phyloP scores from a whole-genome alignment of 2,113 vertebrate genomes.

The Sylvia atricapilla region DNA sequence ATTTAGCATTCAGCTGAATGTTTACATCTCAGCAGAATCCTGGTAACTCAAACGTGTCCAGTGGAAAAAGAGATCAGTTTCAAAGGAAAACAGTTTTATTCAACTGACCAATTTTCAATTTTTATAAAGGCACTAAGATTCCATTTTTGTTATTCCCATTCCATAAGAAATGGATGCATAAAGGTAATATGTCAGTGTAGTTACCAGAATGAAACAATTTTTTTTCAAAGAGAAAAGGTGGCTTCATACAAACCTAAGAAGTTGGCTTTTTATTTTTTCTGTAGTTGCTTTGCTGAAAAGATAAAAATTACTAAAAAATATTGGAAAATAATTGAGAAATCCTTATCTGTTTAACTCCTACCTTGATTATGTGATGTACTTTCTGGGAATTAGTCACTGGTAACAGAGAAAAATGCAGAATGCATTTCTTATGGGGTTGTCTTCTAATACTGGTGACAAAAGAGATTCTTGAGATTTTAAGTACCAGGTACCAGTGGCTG shows the following conservation, averaged over 20 bases:
- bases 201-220: neutral
- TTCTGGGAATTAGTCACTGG: neutral
- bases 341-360: neutral
- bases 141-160: neutral
- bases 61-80: neutral
- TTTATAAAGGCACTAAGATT: neutral
- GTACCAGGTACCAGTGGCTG: neutral
- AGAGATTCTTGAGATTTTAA: neutral
- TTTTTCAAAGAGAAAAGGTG: neutral
- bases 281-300: neutral
- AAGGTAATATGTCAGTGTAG: neutral
- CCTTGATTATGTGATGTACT: neutral
- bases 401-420: neutral
- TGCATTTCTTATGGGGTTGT: neutral
- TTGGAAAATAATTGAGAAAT: neutral
- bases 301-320: neutral
- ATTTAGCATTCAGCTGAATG: neutral
- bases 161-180: neutral
- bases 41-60: neutral
- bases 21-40: neutral
- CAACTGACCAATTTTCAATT: neutral
- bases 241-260: neutral
- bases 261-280: neutral
- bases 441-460: neutral
- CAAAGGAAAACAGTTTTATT: neutral